These are phyloP conservation scores for Fissipunctia ypsillon DNA, from an alignment of 2,888 invertebrate species.

Conservation along the genomic window DNA sequence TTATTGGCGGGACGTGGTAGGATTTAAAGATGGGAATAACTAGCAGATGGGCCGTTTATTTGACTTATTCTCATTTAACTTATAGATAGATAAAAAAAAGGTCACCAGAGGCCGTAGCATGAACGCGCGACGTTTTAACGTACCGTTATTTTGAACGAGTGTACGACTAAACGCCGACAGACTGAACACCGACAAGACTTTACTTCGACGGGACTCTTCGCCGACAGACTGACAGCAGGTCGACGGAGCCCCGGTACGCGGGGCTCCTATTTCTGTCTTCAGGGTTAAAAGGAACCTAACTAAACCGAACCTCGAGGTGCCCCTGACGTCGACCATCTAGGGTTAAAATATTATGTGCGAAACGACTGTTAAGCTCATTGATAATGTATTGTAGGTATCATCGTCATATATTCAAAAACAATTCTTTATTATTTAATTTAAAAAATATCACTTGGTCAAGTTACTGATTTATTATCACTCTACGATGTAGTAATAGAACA, in stretches of 20 bases:
- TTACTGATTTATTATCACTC: background rate
- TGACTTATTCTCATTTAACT: constrained; percentile 42
- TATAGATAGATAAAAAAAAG: background rate
- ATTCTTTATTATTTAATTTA: background rate
- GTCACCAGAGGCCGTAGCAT: background rate
- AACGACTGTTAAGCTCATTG: background rate
- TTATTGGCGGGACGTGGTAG: constrained; percentile 52
- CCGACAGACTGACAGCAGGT: too few species aligned
- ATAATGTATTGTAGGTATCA: background rate
- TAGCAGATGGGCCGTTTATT: constrained; percentile 20
- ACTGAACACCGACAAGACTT: too few species aligned
- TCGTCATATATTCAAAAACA: background rate
- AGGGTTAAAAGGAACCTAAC: too few species aligned
- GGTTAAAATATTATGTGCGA: background rate
- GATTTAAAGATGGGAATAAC: constrained; percentile 42
- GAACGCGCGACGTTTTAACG: background rate
- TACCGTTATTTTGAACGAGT: too few species aligned
- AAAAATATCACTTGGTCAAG: background rate
- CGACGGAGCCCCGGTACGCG: too few species aligned
- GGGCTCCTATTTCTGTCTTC: too few species aligned
- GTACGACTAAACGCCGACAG: too few species aligned
- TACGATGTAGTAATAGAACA: background rate
- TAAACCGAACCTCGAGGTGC: too few species aligned
- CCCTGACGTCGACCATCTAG: too few species aligned
- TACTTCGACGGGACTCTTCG: too few species aligned